Evolutionary conservation across 2,888 invertebrate species (phyloP), one percentile per base, ranked within the genome.

Genomic region (Julus scandinavius): DNA sequence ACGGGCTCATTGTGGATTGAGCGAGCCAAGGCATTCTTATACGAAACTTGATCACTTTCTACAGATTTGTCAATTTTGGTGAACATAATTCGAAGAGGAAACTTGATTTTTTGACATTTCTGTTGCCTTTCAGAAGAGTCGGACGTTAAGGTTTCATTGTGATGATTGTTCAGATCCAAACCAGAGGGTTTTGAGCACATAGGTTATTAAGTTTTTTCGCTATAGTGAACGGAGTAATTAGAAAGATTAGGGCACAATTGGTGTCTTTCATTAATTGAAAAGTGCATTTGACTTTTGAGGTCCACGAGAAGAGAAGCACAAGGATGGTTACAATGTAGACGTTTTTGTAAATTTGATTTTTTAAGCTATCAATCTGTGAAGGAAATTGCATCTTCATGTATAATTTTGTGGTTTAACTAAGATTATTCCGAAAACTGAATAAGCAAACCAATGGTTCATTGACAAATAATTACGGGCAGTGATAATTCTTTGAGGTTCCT

Each of bases 11-110:
- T n/a, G 17, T 17, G 17, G 3, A n/a, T 63, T n/a, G n/a, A n/a
- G 63, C 3, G n/a, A 63, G 17, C 63, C n/a, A n/a, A n/a, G 63
- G 63, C 63, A 63, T 63, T 63, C 63, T 63, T 63, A 63, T 63
- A 63, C 63, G 63, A 63, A 63, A 63, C 63, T 63, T 63, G 63
- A 63, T 63, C 63, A 63, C 63, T 63, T 63, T 63, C 63, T 63
- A 63, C 63, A 63, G 63, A 63, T 63, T 63, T 63, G 63, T 63
- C 63, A 63, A 63, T 63, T 63, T 63, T 63, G 63, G 63, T 63
- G 63, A 63, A 63, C n/a, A 63, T 63, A 63, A 29, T 63, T 63
- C n/a, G 63, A 63, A 63, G 49, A 49, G 49, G 63, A 63, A 63
- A 63, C 63, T 63, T 63, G 63, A 63, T 63, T 63, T 50, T 63